phyloP scores from a whole-genome alignment of 1,140 invertebrate species.

The Gonatopus flavifemur region DNA sequence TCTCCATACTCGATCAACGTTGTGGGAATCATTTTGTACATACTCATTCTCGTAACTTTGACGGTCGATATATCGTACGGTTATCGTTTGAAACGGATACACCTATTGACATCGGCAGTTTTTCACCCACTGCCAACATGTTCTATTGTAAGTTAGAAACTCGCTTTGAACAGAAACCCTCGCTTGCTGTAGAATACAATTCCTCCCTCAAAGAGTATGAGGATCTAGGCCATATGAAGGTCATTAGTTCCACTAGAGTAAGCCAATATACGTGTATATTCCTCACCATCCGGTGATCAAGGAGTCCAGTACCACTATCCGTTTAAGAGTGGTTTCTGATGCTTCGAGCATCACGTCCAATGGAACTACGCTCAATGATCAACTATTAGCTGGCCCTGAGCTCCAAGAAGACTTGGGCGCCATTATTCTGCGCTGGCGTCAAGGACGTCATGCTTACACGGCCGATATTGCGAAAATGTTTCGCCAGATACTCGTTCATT shows the following conservation, averaged over 20 bases:
- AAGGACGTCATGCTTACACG: too few relatives aligned
- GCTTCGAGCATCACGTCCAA: conserved; percentile 6
- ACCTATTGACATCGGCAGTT: neutral
- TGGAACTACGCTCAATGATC: too few relatives aligned
- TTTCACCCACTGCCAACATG: neutral
- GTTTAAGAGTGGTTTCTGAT: conserved; percentile 25
- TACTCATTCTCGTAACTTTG: conserved; percentile 5
- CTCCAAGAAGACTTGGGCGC: too few relatives aligned
- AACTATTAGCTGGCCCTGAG: too few relatives aligned
- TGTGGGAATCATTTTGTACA: conserved; percentile 14
- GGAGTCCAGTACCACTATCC: too few relatives aligned
- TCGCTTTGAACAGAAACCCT: conserved; percentile 11
- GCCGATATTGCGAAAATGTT: conserved; percentile 30
- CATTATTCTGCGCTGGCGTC: too few relatives aligned
- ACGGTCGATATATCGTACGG: conserved; percentile 7
- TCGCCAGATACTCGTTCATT: conserved; percentile 21
- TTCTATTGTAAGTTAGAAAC: conserved; percentile 9
- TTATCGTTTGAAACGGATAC: conserved; percentile 4
- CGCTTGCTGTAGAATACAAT: conserved; percentile 19
- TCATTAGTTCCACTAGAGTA: neutral
- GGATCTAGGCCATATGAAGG: conserved; percentile 27
- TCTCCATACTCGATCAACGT: conserved; percentile 5
- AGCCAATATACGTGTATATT: conserved; percentile 5
- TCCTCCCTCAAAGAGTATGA: conserved; percentile 32
- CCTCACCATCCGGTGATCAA: conserved; percentile 14